phyloP scores from a whole-genome alignment of 2,888 invertebrate genomes.

The Conus canariensis region DNA sequence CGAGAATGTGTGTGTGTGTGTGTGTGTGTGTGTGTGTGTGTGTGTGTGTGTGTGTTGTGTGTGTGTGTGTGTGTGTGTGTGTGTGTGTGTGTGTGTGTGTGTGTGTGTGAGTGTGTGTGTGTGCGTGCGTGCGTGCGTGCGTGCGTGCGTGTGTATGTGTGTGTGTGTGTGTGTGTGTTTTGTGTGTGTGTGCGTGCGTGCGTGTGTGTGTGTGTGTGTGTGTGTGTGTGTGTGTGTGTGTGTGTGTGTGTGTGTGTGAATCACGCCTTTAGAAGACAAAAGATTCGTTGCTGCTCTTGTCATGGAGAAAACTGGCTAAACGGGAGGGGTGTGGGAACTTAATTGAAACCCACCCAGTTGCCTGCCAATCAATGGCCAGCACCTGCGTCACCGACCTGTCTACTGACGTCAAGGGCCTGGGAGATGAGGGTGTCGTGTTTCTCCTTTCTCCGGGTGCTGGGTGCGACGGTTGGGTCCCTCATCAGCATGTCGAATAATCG shows the following conservation, averaged over 20 bases:
- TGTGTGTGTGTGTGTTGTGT: not conserved
- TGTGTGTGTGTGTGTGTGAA: not conserved
- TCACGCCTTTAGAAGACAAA: too few species aligned
- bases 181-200: not conserved
- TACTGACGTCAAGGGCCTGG: too few species aligned
- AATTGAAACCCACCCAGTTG: too few species aligned
- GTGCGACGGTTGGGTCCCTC: too few species aligned
- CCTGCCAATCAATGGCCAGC: not conserved
- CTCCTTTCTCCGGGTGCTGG: not conserved
- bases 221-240: too few species aligned
- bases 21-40: not conserved
- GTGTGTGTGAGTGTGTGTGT: not conserved
- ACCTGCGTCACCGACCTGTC: not conserved
- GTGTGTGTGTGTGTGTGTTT: too few species aligned
- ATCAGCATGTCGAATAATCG: too few species aligned
- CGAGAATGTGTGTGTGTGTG: too few species aligned
- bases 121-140: not conserved
- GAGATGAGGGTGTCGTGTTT: too few species aligned
- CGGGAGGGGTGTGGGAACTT: too few species aligned
- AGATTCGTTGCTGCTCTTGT: too few species aligned
- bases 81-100: not conserved
- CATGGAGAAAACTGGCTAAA: too few species aligned
- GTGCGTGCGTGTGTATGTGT: not conserved
- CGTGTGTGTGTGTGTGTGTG: not conserved
- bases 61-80: not conserved